A percentile compares a stretch with the other conserved stretches of the same genome.
These are phyloP conservation scores for Acridotheres tristis DNA, from an alignment of 2,797 vertebrate genomes.

Conservation along the genomic window DNA sequence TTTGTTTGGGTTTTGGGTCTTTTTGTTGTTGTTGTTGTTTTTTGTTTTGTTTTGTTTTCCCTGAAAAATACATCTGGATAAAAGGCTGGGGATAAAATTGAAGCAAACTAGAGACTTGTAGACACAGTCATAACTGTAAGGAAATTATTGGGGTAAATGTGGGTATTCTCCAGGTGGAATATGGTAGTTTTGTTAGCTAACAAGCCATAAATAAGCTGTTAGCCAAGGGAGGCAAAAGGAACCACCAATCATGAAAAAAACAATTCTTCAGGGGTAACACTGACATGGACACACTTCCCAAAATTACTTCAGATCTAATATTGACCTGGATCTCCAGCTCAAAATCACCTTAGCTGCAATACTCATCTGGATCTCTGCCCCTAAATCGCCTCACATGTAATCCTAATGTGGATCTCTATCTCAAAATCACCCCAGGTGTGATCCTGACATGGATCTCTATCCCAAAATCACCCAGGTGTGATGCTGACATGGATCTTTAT, in stretches of 20 bases:
- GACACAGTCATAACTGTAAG: too few relatives aligned
- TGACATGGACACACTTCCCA: neutral
- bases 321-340: neutral
- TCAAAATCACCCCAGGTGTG: neutral
- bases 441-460: neutral
- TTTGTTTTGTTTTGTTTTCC: too few relatives aligned
- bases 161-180: neutral
- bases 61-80: neutral
- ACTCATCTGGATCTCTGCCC: accelerated
- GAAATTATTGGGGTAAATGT: neutral
- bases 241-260: neutral
- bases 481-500: too few relatives aligned
- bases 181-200: too few relatives aligned
- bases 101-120: neutral
- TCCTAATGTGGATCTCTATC: neutral
- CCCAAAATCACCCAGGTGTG: too few relatives aligned
- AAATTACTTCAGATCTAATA: neutral
- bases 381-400: neutral
- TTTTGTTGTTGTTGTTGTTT: too few relatives aligned
- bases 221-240: neutral
- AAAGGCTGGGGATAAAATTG: neutral
- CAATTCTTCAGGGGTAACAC: too few relatives aligned
- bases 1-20: too few relatives aligned
- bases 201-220: accelerated
- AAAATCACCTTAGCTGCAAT: too few relatives aligned